Base-by-base conservation (phyloP, 1,140 invertebrate genomes). In the Caenorhabditis inopinata region DNA sequence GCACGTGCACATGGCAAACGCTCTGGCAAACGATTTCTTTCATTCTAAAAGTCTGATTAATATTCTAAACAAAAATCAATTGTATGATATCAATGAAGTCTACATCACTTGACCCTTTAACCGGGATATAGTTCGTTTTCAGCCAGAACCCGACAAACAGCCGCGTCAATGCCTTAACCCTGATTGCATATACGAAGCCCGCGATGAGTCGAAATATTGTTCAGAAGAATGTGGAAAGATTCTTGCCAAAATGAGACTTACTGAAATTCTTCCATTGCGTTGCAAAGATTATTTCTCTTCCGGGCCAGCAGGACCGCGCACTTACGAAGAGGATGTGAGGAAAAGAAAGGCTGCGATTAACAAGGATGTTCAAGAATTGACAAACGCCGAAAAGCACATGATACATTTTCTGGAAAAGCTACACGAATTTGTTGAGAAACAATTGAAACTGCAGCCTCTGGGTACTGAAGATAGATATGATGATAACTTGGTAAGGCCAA, bases 121-220 rank as follows among this genome's bases (percentile, higher is more conserved):
- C 49, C 23, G 6, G 23, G 18, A 62, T 49, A 32, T 80, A 18
- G 29, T 74, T 16, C n/a, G 23, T 11, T 80, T 81, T 12, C 74
- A 49, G 47, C 12, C 32, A 9, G 76, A n/a, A 58, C 38, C 48
- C 27, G 76, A 82, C 14, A 27, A 12, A 48, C n/a, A 12, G 32
- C 49, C 85, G 12, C 74, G 74, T 62, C 96, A 99, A 84, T 99
- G 96, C 89, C 94, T 94, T 88, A 96, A 96, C 0, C 95, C 95
- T 2, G 92, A 92, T 16, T 99, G 96, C 89, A 91, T 91, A 0
- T 92, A 93, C 78, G 92, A 92, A 77, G 94, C 95, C 0, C 90
- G 93, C 9, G 91, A 91, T 29, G 93, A 93, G 14, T 96, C 95
- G 62, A 98, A 98, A 90, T 99, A 98, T 87, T 99, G 97, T 88